Evolutionary conservation across 2,888 invertebrate genomes (phyloP).

Genomic region (Pomacea canaliculata): DNA sequence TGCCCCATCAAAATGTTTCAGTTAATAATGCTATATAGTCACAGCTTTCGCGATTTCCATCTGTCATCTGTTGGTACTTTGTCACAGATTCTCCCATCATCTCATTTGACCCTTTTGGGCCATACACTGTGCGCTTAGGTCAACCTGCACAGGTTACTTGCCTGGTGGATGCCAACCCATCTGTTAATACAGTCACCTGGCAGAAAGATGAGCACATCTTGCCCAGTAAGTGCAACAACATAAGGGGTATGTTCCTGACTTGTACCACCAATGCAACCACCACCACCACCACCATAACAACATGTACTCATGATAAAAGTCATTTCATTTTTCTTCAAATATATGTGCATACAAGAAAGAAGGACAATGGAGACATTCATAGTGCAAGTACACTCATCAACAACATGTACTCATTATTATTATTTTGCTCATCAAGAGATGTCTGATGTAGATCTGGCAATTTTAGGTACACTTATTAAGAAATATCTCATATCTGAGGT

Average conservation of each 20-base stretch:
- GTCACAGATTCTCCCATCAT: constrained; percentile 54
- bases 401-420: too few relatives aligned
- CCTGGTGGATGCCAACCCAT: constrained; percentile 53
- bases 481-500: too few relatives aligned
- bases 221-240: constrained; percentile 33
- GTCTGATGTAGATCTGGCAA: too few relatives aligned
- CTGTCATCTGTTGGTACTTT: background rate
- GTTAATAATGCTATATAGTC: too few relatives aligned
- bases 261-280: background rate
- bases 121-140: constrained; percentile 44
- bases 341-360: too few relatives aligned
- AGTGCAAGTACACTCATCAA: too few relatives aligned
- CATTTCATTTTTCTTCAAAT: too few relatives aligned
- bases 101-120: constrained; percentile 48
- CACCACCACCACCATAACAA: background rate
- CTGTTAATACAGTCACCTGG: constrained; percentile 45
- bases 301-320: too few relatives aligned
- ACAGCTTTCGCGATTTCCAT: background rate
- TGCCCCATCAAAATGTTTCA: too few relatives aligned
- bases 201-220: constrained; percentile 38
- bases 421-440: too few relatives aligned
- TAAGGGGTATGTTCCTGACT: background rate
- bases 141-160: constrained; percentile 41
- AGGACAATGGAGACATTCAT: too few relatives aligned
- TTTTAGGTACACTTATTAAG: too few relatives aligned